Evolutionary conservation across 2,797 vertebrate genomes (phyloP).

Genomic region (Mormyrus hasselquistii): DNA sequence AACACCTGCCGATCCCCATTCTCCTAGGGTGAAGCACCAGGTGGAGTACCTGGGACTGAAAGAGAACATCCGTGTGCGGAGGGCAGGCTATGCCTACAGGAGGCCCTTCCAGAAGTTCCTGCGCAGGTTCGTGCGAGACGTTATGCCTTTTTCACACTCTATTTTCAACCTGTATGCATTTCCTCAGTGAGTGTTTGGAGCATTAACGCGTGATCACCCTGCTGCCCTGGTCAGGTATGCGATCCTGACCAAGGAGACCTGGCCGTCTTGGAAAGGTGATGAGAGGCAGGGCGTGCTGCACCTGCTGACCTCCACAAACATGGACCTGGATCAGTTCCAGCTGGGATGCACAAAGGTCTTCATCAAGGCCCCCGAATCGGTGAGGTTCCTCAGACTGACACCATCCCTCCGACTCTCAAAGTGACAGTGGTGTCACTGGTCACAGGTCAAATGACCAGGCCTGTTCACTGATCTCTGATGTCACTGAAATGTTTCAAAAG

Average conservation of each 20-base stretch:
- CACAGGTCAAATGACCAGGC: background rate
- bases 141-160: background rate
- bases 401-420: background rate
- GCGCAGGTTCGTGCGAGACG: constrained; percentile 70
- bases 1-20: background rate
- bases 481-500: background rate
- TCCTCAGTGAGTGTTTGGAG: background rate
- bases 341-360: constrained; percentile 88
- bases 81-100: constrained; percentile 95
- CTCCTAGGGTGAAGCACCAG: constrained; percentile 87
- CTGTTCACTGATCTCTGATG: background rate
- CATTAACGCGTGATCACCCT: background rate
- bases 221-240: constrained; percentile 71
- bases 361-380: constrained; percentile 94
- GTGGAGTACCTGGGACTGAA: constrained; percentile 96
- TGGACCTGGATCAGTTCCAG: constrained; percentile 94
- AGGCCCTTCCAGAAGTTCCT: constrained; percentile 91
- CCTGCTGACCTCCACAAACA: constrained; percentile 83
- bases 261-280: constrained; percentile 90
- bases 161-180: background rate
- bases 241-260: constrained; percentile 92
- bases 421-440: background rate
- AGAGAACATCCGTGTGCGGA: constrained; percentile 93
- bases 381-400: constrained; percentile 47
- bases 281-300: constrained; percentile 92